Evolutionary conservation across 2,113 vertebrate species (phyloP), one percentile per base, ranked within the genome.

Genomic region (Dromas ardeola): DNA sequence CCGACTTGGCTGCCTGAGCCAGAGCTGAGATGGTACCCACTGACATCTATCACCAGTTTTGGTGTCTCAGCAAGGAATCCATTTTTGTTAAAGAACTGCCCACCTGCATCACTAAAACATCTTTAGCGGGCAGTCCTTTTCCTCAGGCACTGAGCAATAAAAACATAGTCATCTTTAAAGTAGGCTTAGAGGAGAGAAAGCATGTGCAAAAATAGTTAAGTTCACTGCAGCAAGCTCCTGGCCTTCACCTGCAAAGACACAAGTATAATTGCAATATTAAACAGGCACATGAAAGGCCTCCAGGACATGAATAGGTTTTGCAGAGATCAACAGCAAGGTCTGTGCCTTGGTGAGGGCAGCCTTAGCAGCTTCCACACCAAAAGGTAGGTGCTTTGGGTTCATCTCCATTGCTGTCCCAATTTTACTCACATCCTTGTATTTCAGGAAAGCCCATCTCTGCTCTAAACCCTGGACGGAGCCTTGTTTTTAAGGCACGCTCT

Each of bases 401-500:
- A 11, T 59, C 29, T 83, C 55, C 50, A 34, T 8, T 8, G 13
- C 74, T 74, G 32, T 19, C 20, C 66, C 67, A 27, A 0, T 78
- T 72, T 80, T 15, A 70, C 30, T 55, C n/a, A 27, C 22, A 30
- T 8, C 17, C 15, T 49, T 45, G 4, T 23, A 42, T 52, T 77
- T 58, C 67, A 81, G 58, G 27, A 66, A 77, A 77, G 34, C 14
- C 38, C 34, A 6, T 12, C 34, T 45, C 70, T 56, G 65, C 47
- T 69, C 1, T 19, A 82, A 85, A 61, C 2, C 40, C 23, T 0
- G 0, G 16, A 15, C 3, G 18, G 36, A 90, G 13, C 34, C 66
- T 55, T 80, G 32, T 6, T 92, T 73, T 43, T 43, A 73, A 88
- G 59, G 27, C 20, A 59, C 7, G 1, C 32, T 77, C 58, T 73